Evolutionary conservation across 2,113 vertebrate species (phyloP), one percentile per base, ranked within the genome.

Genomic region (Hyla sarda): DNA sequence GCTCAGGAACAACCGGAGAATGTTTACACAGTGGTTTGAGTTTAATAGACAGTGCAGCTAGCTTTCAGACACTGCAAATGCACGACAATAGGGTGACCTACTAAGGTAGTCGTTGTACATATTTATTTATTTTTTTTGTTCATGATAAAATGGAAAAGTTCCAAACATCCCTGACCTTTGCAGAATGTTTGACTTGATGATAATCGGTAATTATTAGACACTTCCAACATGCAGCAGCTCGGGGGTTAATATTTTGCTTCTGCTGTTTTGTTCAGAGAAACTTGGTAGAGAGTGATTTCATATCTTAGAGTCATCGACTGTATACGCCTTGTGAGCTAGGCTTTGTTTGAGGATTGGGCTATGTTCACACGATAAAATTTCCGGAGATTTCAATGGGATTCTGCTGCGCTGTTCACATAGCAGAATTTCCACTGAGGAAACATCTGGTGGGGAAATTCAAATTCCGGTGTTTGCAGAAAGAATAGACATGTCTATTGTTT

Each of bases 1-100:
- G 92, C 94, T 93, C 90, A 90, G 94, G 95, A 96, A 93, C 93
- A 95, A 95, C 92, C 88, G 76, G 85, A 91, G 91, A 91, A 93
- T 97, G 94, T 99, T 97, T 97, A 97, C 95, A 95, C 71, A 95
- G 94, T 90, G 90, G 91, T 94, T 94, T 91, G 92, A 93, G 93
- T 95, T 96, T 96, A 96, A 95, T 95, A 96, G 95, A 95, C 94
- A 95, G 94, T 93, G 94, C 92, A 94, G 92, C 88, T 71, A 82
- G 90, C 92, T 95, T 95, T 93, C 92, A 94, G 94, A 95, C 94
- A 94, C 88, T 92, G 94, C 91, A 95, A 96, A 96, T 96, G 95
- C 94, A 94, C 89, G 76, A 92, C 93, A 95, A 96, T 96, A 95
- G 95, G 95, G 93, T 96, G 96, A 96, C 95, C 91, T 93, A 93